Base-by-base conservation (phyloP, 2,113 vertebrate genomes). In the Myanophis thanlyinensis region DNA sequence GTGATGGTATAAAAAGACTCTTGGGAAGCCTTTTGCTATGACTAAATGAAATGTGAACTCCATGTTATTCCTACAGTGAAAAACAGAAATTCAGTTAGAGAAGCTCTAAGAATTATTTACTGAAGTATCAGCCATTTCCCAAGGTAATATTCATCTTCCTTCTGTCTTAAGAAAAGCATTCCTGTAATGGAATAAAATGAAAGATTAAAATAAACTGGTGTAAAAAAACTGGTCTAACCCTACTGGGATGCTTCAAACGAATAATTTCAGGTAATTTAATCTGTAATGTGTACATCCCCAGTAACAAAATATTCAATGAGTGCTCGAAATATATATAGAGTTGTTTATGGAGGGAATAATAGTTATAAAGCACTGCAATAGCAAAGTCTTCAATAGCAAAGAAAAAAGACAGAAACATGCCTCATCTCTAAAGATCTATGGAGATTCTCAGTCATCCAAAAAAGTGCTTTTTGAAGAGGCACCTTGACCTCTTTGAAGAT, bases 111-210 rank as follows among this genome's bases (percentile, higher is more conserved):
- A 96, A 93, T 89, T 91, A 93, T 94, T 92, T 93, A 95, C 88
- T 91, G 90, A 95, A 94, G 86, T 93, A 87, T 93, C 92, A 91
- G 47, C 91, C 95, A 92, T 49, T 94, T 97, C 95, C 93, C 90
- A 92, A 95, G 95, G 91, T 91, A 88, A n/a, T 67, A n/a, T 67
- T 67, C 93, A 92, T 91, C 93, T 51, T 95, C 22, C 94, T 95
- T 96, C 94, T 95, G 84, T 94, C 48, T 93, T 93, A 54, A 97
- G 94, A 97, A 97, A 96, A 94, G 56, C 92, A 23, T 92, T 92
- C 92, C 95, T 97, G 95, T 95, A 89, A 80, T 95, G 92, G 48
- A 93, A 95, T 93, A 95, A 95, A 97, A 96, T 94, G 93, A 96
- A 53, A 95, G 52, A 1, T 93, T 93, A 94, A 96, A 95, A 89